Evolutionary conservation across 1,140 invertebrate genomes (phyloP), one percentile per base, ranked within the genome.

Genomic region (Augochlora pura): DNA sequence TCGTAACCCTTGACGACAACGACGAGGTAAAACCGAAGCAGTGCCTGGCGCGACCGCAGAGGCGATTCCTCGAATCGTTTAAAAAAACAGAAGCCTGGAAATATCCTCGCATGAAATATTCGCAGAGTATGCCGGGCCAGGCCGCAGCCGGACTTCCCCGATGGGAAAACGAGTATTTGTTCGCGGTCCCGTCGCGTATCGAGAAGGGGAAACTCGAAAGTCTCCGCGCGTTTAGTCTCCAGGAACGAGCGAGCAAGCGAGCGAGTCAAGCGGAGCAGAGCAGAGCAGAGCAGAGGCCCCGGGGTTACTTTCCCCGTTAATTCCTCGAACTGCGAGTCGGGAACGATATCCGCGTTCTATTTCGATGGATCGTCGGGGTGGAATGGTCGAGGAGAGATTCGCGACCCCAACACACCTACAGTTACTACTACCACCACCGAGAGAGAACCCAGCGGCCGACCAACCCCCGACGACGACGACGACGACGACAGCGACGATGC

Each of bases 321-420:
- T 86, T 82, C 75, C 21, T 85, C 82, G 75, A 85, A 85, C 70
- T 46, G 62, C 63, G 63, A 65, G 79, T 85, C 72, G 83, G 69
- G 76, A 63, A 70, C 60, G 83, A 85, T 80, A 79, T 80, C 72
- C 76, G 76, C 80, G 84, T 86, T 86, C 84, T 85, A 85, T 85
- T 82, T 85, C 75, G 72, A 74, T 59, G 83, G 75, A 75, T 66
- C 49, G 80, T 60, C 66, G 83, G 85, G 80, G 63, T 76, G 76
- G 81, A 85, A 82, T 68, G 84, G 75, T 74, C 80, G 84, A 85
- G 80, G 68, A 85, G 83, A 84, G 83, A 86, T 85, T 85, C 80
- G 80, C 84, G 80, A 85, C 83, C 83, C 83, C 80, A 65, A 73
- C 49, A 52, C 79, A 78, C 79, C 74, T 57, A 77, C 78, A 38